phyloP scores from a whole-genome alignment of 1,140 invertebrate genomes.

The Drosophila quadrilineata region DNA sequence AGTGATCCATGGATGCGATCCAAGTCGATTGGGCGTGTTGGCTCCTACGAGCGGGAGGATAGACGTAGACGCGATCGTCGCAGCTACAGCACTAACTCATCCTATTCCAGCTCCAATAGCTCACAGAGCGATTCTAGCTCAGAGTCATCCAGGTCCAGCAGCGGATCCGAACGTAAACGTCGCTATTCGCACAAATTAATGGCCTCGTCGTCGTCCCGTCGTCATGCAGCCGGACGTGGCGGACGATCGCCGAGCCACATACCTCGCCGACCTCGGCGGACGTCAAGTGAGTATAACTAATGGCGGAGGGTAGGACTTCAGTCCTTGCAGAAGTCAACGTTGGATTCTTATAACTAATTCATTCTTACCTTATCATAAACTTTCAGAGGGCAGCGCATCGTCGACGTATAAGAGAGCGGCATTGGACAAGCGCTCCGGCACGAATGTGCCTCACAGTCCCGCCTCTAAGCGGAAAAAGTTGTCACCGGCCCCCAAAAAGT shows the following conservation, averaged over 20 bases:
- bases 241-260: constrained; percentile 67
- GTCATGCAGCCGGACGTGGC: constrained; percentile 37
- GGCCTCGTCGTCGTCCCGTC: constrained; percentile 39
- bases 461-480: constrained; percentile 65
- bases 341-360: not conserved
- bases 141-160: constrained; percentile 75
- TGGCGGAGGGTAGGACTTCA: too few relatives aligned
- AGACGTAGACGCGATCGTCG: constrained; percentile 80
- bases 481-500: constrained; percentile 57
- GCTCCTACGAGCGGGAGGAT: constrained; percentile 68
- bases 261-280: constrained; percentile 52
- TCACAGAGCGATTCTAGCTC: constrained; percentile 82
- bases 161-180: constrained; percentile 59
- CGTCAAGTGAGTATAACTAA: constrained; percentile 75
- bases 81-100: constrained; percentile 84
- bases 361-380: not conserved
- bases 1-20: constrained; percentile 95
- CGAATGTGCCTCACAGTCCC: constrained; percentile 63
- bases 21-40: constrained; percentile 84
- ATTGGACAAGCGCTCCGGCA: constrained; percentile 46
- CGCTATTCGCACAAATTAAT: constrained; percentile 69
- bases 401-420: constrained; percentile 62
- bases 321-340: too few relatives aligned
- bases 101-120: constrained; percentile 86
- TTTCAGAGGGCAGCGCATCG: constrained; percentile 51